Percentiles rank a stretch among this genome's conserved stretches.
These are phyloP conservation scores for Thamnophis elegans DNA, from an alignment of 2,797 vertebrate genomes.

Conservation along the genomic window DNA sequence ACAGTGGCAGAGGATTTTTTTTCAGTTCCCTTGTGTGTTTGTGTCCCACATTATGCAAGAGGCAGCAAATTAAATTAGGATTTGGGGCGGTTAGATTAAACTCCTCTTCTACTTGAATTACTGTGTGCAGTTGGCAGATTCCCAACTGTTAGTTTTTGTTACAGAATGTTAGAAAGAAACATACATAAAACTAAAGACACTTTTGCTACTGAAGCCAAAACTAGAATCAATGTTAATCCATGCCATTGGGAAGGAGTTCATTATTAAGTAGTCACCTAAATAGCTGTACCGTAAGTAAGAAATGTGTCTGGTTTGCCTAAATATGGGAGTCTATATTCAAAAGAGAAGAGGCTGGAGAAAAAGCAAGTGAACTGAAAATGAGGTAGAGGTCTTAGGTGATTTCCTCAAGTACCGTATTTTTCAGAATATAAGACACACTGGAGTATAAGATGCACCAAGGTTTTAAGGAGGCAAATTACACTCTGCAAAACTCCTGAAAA, in stretches of 20 bases:
- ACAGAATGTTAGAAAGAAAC: neutral
- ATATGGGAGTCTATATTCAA: neutral
- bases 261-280: neutral
- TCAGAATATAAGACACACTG: too few relatives aligned
- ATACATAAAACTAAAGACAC: neutral
- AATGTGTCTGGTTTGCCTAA: neutral
- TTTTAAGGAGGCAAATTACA: too few relatives aligned
- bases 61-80: neutral
- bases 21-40: neutral
- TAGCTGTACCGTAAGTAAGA: neutral
- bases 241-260: neutral
- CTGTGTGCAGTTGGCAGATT: neutral
- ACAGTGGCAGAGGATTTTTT: neutral
- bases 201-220: neutral
- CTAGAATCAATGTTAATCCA: neutral
- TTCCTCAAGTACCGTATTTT: neutral
- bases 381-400: neutral
- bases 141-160: neutral
- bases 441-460: too few relatives aligned
- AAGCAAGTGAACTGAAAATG: neutral
- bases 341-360: neutral
- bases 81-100: neutral
- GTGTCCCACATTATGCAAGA: neutral
- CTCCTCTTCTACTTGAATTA: neutral
- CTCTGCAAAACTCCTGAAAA: too few relatives aligned